Evolutionary conservation across 2,797 vertebrate species (phyloP).

Genomic region (Molossus alvarezi): DNA sequence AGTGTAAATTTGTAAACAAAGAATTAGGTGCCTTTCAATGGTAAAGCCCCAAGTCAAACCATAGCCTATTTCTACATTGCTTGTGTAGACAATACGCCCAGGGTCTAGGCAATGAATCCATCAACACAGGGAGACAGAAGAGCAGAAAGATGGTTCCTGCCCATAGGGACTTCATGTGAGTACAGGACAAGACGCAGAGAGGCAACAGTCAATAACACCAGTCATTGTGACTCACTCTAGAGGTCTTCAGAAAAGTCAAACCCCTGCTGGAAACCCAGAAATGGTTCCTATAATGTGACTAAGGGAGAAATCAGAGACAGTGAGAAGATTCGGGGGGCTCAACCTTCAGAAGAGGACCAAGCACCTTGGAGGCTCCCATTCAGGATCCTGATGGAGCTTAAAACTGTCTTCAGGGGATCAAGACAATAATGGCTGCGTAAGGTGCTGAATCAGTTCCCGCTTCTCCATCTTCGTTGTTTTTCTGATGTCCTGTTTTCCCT

Average conservation of each 20-base stretch:
- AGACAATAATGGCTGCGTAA: neutral
- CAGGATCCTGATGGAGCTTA: neutral
- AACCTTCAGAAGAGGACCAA: neutral
- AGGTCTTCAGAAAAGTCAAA: constrained; percentile 19
- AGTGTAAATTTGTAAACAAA: neutral
- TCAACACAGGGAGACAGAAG: neutral
- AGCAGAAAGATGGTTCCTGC: neutral
- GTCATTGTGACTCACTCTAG: neutral
- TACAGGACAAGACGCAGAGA: neutral
- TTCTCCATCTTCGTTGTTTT: neutral
- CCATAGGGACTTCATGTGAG: too few relatives aligned
- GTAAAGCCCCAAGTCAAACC: constrained; percentile 13
- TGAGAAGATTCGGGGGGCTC: neutral
- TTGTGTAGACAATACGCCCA: neutral
- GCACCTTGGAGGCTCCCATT: neutral
- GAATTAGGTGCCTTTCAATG: neutral
- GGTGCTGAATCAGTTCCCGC: neutral
- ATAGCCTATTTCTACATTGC: neutral
- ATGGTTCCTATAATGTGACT: neutral
- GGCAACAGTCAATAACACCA: neutral
- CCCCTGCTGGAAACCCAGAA: neutral
- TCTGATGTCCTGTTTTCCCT: neutral
- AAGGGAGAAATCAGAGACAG: neutral
- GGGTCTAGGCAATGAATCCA: neutral
- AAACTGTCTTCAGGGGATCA: neutral